Evolutionary conservation across 2,888 invertebrate species (phyloP).

Genomic region (Cenopis cana): DNA sequence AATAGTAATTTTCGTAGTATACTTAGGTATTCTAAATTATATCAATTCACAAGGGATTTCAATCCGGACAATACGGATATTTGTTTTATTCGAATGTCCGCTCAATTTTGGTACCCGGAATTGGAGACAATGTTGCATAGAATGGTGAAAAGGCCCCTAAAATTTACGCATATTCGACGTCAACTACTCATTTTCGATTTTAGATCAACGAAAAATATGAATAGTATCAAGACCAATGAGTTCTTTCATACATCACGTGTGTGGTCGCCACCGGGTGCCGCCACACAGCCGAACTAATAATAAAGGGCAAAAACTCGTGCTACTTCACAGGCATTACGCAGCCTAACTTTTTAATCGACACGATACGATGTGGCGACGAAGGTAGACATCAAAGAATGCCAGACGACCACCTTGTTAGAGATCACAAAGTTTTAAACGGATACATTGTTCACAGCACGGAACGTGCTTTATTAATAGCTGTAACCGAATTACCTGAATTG

Average conservation of each 20-base stretch:
- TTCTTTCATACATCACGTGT: slow-evolving; percentile 58
- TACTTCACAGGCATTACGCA: slow-evolving; percentile 53
- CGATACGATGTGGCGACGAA: slow-evolving; percentile 25
- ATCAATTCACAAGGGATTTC: no score
- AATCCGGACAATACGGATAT: no score
- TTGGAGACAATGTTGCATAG: no score
- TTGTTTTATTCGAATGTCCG: no score
- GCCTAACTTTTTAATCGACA: slow-evolving; percentile 34
- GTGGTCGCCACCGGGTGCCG: slow-evolving; percentile 72
- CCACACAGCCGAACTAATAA: slow-evolving; percentile 57
- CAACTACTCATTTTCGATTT: no score
- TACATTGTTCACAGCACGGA: background rate
- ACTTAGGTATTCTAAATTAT: no score
- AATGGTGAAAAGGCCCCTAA: no score
- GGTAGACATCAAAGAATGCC: slow-evolving; percentile 34
- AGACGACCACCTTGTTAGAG: slow-evolving; percentile 24
- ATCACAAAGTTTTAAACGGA: background rate
- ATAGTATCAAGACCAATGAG: slow-evolving; percentile 53
- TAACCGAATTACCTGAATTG: background rate
- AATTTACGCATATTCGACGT: no score
- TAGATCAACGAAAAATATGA: background rate
- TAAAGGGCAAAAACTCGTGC: slow-evolving; percentile 60
- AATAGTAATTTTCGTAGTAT: no score
- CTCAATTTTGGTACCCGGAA: no score
- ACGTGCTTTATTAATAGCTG: background rate